Conservation (phyloP, 2,888 invertebrate genomes). For the Geotrupes spiniger region DNA sequence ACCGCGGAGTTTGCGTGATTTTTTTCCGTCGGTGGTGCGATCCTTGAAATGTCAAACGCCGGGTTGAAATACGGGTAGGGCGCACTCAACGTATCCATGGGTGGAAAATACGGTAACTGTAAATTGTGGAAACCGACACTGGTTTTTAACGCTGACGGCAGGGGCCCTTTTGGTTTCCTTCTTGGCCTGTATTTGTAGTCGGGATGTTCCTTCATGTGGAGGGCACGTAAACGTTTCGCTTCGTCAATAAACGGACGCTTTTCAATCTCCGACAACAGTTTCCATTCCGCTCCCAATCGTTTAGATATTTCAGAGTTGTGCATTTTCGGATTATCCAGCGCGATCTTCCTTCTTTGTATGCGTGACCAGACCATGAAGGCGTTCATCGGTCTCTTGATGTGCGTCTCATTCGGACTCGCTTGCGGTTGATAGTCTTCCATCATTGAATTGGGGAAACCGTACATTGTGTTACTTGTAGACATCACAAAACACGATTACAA, state of each 20-base stretch:
- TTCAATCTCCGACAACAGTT: conserved; percentile 87
- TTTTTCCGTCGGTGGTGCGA: conserved; percentile 38
- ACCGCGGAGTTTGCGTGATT: conserved; percentile 55
- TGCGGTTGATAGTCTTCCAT: conserved; percentile 42
- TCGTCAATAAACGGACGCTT: conserved; percentile 98
- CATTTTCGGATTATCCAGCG: conserved; percentile 92
- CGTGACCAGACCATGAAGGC: conserved; percentile 98
- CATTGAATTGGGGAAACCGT: conserved; percentile 31
- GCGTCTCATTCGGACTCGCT: conserved; percentile 56
- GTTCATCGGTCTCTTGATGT: conserved; percentile 97
- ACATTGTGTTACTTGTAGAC: conserved; percentile 20
- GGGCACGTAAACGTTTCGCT: conserved; percentile 87
- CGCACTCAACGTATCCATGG: conserved; percentile 55
- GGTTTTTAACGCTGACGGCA: conserved; percentile 47
- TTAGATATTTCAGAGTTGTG: conserved; percentile 90
- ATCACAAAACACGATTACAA: conserved; percentile 19
- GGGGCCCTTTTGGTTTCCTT: conserved; percentile 84
- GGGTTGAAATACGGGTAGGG: conserved; percentile 76
- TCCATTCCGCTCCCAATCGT: conserved; percentile 93
- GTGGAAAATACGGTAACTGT: conserved; percentile 63
- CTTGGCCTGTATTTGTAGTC: conserved; percentile 94
- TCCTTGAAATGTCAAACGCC: conserved; percentile 55
- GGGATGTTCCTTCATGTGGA: conserved; percentile 95
- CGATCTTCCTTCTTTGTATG: conserved; percentile 87
- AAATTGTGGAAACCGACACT: conserved; percentile 60